Evolutionary conservation across 2,888 invertebrate genomes (phyloP).

Genomic region (Drosophila nr. perissopoda): DNA sequence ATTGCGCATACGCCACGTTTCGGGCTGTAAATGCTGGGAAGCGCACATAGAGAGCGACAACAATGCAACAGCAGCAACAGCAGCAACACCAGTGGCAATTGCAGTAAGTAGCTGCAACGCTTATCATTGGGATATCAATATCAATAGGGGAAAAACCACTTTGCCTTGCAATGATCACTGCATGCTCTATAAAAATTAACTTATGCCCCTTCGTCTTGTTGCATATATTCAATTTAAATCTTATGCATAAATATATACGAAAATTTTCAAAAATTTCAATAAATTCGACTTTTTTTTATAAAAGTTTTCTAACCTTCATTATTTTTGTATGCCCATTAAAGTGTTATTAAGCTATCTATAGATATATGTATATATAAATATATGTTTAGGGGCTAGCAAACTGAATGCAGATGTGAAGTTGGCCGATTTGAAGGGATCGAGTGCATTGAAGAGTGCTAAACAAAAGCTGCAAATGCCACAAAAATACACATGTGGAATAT

Average conservation of each 20-base stretch:
- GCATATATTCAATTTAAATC: neutral
- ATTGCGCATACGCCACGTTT: slow-evolving; percentile 21
- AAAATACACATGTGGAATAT: slow-evolving; percentile 54
- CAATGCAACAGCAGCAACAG: slow-evolving; percentile 37
- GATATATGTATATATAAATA: no score
- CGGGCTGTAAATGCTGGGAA: slow-evolving; percentile 31
- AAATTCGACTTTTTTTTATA: neutral
- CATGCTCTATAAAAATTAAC: slow-evolving; percentile 12
- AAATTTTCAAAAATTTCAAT: neutral
- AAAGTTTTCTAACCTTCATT: neutral
- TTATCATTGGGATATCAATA: slow-evolving; percentile 64
- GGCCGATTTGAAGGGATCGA: slow-evolving; percentile 18
- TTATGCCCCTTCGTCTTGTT: neutral
- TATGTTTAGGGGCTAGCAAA: neutral
- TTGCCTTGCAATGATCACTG: neutral
- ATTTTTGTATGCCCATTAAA: neutral
- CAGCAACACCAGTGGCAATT: slow-evolving; percentile 37
- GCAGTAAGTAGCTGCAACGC: slow-evolving; percentile 39
- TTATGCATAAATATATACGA: neutral
- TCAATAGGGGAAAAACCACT: neutral
- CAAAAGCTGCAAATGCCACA: slow-evolving; percentile 46
- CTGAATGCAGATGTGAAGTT: neutral
- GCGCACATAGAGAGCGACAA: slow-evolving; percentile 22
- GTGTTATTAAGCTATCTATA: neutral
- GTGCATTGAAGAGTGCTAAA: slow-evolving; percentile 4